Evolutionary conservation across 2,113 vertebrate genomes (phyloP).

Genomic region (Hyperopisus bebe): DNA sequence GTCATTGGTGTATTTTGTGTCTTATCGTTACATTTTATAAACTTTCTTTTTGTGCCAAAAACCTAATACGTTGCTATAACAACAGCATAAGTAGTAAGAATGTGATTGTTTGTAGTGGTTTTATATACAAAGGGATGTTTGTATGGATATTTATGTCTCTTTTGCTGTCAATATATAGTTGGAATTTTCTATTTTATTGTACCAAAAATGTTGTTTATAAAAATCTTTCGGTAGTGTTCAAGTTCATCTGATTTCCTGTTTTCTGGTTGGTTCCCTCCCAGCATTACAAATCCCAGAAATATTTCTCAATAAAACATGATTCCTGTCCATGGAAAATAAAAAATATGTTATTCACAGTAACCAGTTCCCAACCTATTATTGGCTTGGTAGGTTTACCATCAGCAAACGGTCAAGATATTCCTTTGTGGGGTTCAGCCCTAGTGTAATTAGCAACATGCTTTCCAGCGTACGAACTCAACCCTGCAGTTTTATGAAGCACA

Average conservation of each 20-base stretch:
- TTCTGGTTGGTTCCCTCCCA: neutral
- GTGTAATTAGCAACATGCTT: neutral
- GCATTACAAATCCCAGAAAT: neutral
- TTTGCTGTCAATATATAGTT: conserved; percentile 56
- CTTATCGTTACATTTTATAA: conserved; percentile 34
- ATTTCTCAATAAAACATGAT: neutral
- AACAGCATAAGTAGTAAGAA: conserved; percentile 41
- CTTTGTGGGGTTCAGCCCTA: neutral
- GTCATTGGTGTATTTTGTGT: conserved; percentile 19
- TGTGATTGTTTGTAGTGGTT: conserved; percentile 37
- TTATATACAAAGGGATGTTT: conserved; percentile 55
- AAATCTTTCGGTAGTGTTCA: conserved; percentile 29
- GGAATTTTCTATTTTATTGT: conserved; percentile 55
- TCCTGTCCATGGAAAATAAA: neutral
- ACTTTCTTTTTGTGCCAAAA: conserved; percentile 51
- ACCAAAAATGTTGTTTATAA: conserved; percentile 68
- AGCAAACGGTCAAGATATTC: neutral
- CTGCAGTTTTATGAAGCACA: neutral
- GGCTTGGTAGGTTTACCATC: neutral
- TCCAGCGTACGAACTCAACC: neutral
- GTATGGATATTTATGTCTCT: conserved; percentile 61
- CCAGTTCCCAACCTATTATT: neutral
- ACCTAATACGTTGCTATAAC: conserved; percentile 55
- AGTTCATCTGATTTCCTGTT: conserved; percentile 1
- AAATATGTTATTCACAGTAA: conserved; percentile 1